These are phyloP conservation scores for Phrynocephalus versicolor DNA, from an alignment of 2,113 vertebrate genomes.

Conservation along the genomic window DNA sequence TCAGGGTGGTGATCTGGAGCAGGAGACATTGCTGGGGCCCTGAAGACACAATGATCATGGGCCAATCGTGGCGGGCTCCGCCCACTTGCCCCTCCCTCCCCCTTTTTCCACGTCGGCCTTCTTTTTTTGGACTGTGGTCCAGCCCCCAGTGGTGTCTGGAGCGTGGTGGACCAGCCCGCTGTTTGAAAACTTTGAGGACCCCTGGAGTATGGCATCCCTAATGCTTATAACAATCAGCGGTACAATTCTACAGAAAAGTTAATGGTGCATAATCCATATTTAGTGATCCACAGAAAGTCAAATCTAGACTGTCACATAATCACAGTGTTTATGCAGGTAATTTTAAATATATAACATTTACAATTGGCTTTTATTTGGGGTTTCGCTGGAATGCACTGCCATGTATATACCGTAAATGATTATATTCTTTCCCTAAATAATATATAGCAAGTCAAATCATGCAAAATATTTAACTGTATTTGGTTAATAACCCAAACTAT, in stretches of 20 bases:
- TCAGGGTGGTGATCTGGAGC: too few relatives aligned
- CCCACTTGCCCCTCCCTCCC: too few relatives aligned
- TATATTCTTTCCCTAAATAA: conserved; percentile 72
- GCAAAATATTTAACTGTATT: conserved; percentile 71
- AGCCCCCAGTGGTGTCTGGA: too few relatives aligned
- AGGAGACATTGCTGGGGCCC: too few relatives aligned
- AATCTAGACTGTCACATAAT: conserved; percentile 42
- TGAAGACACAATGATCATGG: too few relatives aligned
- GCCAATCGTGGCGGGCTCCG: too few relatives aligned
- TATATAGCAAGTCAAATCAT: conserved; percentile 68
- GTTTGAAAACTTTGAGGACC: too few relatives aligned
- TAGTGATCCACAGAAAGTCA: conserved; percentile 33
- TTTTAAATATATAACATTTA: conserved; percentile 84
- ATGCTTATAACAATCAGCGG: background rate
- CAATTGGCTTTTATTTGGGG: conserved; percentile 76
- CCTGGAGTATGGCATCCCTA: background rate
- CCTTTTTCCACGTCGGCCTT: too few relatives aligned
- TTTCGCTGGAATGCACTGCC: conserved; percentile 75
- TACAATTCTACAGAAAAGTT: conserved; percentile 4
- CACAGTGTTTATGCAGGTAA: conserved; percentile 57
- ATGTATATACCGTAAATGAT: conserved; percentile 74
- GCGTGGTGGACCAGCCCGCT: too few relatives aligned
- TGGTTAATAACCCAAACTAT: conserved; percentile 67
- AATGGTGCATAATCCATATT: conserved; percentile 45
- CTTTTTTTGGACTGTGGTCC: too few relatives aligned